Base-by-base conservation (phyloP, 2,113 vertebrate genomes). In the Semnopithecus entellus region DNA sequence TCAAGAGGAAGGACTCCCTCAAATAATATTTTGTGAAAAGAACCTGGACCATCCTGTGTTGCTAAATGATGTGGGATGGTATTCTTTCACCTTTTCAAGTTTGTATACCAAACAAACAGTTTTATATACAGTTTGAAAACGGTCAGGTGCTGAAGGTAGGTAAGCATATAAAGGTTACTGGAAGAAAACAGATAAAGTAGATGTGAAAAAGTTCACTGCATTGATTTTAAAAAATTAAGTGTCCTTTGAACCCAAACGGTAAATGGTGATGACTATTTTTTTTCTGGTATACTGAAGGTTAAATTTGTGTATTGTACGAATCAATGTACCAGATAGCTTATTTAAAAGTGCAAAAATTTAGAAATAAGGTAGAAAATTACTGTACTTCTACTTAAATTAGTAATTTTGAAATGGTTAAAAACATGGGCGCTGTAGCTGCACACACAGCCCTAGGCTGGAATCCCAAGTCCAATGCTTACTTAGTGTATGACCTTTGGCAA, bases 351-450 rank as follows among this genome's bases (percentile, higher is more conserved):
- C 68, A 73, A 66, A 32, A 55, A 0, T 66, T 40, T 27, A 91
- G 32, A 80, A 68, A 84, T 68, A 91, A 80, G 38, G 38, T 66
- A 83, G 83, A 43, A 93, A 40, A 16, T n/a, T n/a, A 76, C 45
- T 61, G 2, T 70, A 90, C 93, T 96, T 92, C 72, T 52, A 76
- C 23, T 81, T 85, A 57, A 64, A 43, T 66, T 66, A 27, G 5
- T 76, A 30, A 91, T 82, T 90, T 91, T 90, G 48, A 95, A 95
- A 93, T 70, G 79, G 17, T 59, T 82, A 90, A 68, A 96, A 90
- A 43, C 35, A 0, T 16, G 23, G 38, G 40, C 4, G 4, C 35
- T 72, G 50, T 9, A 55, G 52, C 76, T 23, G 20, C 27, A 40
- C 4, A 68, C 40, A n/a, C 7, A 68, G n/a, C 10, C 18, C 40